phyloP scores from a whole-genome alignment of 1,140 invertebrate genomes.

The Mactra quadrangularis region DNA sequence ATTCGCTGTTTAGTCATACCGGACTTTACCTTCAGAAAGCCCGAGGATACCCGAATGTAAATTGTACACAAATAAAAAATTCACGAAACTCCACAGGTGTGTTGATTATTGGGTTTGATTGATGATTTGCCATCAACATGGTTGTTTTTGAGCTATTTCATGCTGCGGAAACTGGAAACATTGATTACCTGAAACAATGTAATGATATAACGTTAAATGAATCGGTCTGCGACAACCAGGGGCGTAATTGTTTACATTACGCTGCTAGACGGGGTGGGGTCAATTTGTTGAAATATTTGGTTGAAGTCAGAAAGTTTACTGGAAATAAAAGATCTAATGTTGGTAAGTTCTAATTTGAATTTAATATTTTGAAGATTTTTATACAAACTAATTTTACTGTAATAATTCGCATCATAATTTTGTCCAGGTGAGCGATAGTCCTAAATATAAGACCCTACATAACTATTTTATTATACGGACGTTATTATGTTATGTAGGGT shows the following conservation, averaged over 20 bases:
- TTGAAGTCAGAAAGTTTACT: conserved; percentile 74
- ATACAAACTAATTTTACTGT: not conserved
- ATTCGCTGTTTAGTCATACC: too few relatives aligned
- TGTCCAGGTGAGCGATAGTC: not conserved
- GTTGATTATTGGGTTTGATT: too few relatives aligned
- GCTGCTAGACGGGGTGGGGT: conserved; percentile 82
- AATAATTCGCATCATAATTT: not conserved
- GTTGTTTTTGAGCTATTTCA: conserved; percentile 48
- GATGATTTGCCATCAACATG: too few relatives aligned
- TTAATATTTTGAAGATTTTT: not conserved
- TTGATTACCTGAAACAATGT: conserved; percentile 49
- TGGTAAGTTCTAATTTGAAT: conserved; percentile 59
- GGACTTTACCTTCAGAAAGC: too few relatives aligned
- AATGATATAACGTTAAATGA: conserved; percentile 55
- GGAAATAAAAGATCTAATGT: conserved; percentile 75
- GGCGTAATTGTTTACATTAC: conserved; percentile 83
- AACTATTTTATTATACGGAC: too few relatives aligned
- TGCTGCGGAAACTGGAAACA: conserved; percentile 63
- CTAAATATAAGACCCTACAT: too few relatives aligned
- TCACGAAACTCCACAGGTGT: too few relatives aligned
- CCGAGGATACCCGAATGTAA: too few relatives aligned
- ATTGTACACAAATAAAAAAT: too few relatives aligned
- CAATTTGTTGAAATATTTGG: conserved; percentile 79
- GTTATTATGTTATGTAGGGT: too few relatives aligned
- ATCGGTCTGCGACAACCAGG: conserved; percentile 75